phyloP scores from a whole-genome alignment of 2,888 invertebrate genomes.

The Epistrophe eligans region DNA sequence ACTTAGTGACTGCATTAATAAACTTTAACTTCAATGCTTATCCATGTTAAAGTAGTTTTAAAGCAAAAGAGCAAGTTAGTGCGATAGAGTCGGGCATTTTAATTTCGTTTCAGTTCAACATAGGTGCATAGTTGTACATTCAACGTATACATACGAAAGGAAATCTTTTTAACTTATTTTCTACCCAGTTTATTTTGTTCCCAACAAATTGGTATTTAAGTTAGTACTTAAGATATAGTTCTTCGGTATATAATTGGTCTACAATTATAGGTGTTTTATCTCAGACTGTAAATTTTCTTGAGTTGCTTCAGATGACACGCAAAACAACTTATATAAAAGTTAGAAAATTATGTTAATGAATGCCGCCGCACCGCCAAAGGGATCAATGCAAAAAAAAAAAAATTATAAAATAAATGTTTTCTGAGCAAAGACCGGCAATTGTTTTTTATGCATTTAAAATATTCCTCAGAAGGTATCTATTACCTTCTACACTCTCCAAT shows the following conservation, averaged over 20 bases:
- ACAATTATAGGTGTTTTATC: conserved; percentile 44
- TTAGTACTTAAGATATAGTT: neutral
- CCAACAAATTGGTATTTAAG: conserved; percentile 24
- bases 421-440: conserved; percentile 8
- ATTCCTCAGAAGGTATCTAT: conserved; percentile 38
- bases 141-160: neutral
- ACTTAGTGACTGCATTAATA: no score
- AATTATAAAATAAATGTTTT: conserved; percentile 22
- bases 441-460: conserved; percentile 42
- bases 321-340: conserved; percentile 35
- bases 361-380: conserved; percentile 38
- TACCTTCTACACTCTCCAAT: neutral
- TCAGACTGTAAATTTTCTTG: conserved; percentile 13
- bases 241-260: conserved; percentile 40
- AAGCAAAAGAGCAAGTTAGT: no score
- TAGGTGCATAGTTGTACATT: no score
- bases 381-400: neutral
- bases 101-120: no score
- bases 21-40: no score
- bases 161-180: neutral
- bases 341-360: conserved; percentile 44
- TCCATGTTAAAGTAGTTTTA: no score
- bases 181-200: neutral
- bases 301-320: conserved; percentile 44
- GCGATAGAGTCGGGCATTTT: no score